phyloP scores from a whole-genome alignment of 2,888 invertebrate genomes.

The Melipona bicolor region DNA sequence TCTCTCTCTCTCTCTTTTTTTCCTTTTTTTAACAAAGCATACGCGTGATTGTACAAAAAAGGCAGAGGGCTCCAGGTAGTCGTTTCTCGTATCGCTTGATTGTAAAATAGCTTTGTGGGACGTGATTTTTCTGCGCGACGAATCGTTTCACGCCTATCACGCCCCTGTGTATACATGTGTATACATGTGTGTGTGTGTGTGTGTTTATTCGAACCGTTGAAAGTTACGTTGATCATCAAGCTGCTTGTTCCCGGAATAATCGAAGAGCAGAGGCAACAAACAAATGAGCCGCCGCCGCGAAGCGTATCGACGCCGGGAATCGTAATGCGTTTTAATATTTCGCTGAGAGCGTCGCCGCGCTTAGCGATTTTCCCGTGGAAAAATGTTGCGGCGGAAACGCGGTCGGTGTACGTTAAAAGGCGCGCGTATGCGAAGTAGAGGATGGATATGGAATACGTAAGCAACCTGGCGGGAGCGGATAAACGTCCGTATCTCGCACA shows the following conservation, averaged over 20 bases:
- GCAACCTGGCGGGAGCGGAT: constrained; percentile 17
- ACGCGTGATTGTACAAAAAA: background rate
- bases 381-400: background rate
- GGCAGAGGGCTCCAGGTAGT: background rate
- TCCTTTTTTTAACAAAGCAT: background rate
- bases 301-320: too few species aligned
- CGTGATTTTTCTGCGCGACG: constrained; percentile 8
- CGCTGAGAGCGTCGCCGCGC: background rate
- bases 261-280: background rate
- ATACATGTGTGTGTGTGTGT: background rate
- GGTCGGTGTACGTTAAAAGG: constrained; percentile 29
- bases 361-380: background rate
- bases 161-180: too few species aligned
- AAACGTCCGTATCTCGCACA: constrained; percentile 30
- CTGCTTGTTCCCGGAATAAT: background rate
- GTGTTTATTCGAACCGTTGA: background rate
- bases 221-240: constrained; percentile 9
- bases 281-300: background rate
- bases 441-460: constrained; percentile 43
- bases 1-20: background rate
- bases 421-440: constrained; percentile 4
- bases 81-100: constrained; percentile 3
- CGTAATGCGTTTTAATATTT: constrained; percentile 16
- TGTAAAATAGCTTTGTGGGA: constrained; percentile 9
- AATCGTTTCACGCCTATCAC: background rate